Evolutionary conservation across 2,888 invertebrate species (phyloP), one percentile per base, ranked within the genome.

Genomic region (Drosophila suboccidentalis): DNA sequence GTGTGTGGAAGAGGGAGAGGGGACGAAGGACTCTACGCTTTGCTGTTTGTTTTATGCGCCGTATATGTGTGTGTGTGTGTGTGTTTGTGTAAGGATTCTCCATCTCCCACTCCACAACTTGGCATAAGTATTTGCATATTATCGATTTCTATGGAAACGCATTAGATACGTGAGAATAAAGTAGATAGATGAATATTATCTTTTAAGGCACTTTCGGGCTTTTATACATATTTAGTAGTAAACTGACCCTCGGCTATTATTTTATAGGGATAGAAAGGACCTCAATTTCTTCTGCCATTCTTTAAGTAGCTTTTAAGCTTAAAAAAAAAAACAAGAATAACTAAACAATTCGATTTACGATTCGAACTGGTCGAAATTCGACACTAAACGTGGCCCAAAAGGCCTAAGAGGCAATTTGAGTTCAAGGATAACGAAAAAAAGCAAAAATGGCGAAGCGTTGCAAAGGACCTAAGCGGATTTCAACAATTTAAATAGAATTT

Each of bases 271-370:
- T 11, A 29, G 11, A 8, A 13, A 34, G 17, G 13, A 19, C 38
- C 10, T 22, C 10, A n/a, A 51, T 11, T 32, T 34, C 34, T 34
- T 8, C 29, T 3, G 26, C 26, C 26, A 26, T 34, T 32, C 17
- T 11, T 77, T 87, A 87, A 85, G 87, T 69, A 82, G 84, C 87
- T 83, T 82, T 83, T 72, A 50, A 65, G 81, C 83, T 85, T 86
- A 86, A 61, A 64, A 51, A 61, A 64, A 51, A 17, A 50, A 22
- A 4, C 22, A 22, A 50, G 39, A 49, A 47, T 47, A 79, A 66
- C 71, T 75, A 58, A 81, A 70, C 80, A 81, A 85, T 81, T 87
- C 80, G 82, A 72, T 78, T 83, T 83, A 67, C 46, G 49, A 49
- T 34, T 32, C 3, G 66, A 68, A 34, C 49, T 50, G 51, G 17